Percentiles rank a stretch among this genome's conserved stretches.
These are phyloP conservation scores for Rafetus swinhoei DNA, from an alignment of 2,113 vertebrate genomes.

Conservation along the genomic window DNA sequence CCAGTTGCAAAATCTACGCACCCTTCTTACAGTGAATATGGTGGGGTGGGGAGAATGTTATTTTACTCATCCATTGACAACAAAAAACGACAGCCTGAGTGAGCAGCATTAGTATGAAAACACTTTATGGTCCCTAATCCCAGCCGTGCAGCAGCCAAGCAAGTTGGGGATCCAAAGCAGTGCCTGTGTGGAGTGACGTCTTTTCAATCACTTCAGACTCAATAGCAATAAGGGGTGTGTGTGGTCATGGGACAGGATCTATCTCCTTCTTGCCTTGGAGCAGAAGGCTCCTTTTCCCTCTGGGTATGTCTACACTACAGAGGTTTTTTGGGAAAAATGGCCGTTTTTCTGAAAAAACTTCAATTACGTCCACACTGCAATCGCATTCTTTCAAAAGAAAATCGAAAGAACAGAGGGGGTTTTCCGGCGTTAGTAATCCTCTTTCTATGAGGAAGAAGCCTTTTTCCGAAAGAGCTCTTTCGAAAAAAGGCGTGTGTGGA, in stretches of 20 bases:
- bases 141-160: background rate
- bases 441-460: too few species aligned
- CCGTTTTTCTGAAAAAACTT: too few species aligned
- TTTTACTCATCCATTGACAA: background rate
- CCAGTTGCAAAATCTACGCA: background rate
- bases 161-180: background rate
- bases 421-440: too few species aligned
- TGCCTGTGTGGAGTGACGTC: background rate
- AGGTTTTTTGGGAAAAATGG: too few species aligned
- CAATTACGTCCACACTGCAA: too few species aligned
- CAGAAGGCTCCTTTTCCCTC: background rate
- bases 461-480: too few species aligned
- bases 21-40: background rate
- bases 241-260: background rate
- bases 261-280: background rate
- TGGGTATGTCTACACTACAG: background rate
- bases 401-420: too few species aligned
- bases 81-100: background rate
- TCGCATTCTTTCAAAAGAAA: too few species aligned
- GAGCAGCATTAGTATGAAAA: background rate
- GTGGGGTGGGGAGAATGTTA: background rate
- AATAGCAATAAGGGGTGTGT: background rate
- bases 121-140: background rate
- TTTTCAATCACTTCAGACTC: background rate
- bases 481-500: too few species aligned